phyloP scores from a whole-genome alignment of 2,797 vertebrate species.

The Alcedo atthis region DNA sequence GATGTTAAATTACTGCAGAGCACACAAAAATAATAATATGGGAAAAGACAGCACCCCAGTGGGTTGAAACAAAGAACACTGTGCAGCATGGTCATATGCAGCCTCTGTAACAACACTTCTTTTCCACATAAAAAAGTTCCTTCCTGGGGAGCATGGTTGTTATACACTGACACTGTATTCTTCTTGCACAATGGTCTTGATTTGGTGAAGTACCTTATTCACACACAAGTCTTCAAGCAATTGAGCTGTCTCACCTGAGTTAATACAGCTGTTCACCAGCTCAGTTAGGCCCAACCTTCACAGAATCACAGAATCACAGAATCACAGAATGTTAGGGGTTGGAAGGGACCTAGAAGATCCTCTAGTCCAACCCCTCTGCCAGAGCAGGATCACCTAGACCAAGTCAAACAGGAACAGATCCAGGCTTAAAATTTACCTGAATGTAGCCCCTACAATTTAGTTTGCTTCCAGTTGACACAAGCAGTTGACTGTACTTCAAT shows the following conservation, averaged over 20 bases:
- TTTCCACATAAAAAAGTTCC: constrained; percentile 16
- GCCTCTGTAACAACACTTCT: constrained; percentile 24
- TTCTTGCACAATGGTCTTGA: constrained; percentile 13
- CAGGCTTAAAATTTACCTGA: background rate
- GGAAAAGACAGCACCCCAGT: constrained; percentile 46
- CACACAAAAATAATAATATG: constrained; percentile 51
- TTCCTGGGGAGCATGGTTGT: constrained; percentile 1
- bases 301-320: too few relatives aligned
- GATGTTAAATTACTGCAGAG: constrained; percentile 54
- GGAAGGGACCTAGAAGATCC: too few relatives aligned
- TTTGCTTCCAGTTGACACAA: background rate
- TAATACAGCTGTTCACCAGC: background rate
- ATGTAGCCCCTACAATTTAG: background rate
- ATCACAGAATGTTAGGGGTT: too few relatives aligned
- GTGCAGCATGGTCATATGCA: background rate
- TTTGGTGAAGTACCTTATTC: constrained; percentile 13
- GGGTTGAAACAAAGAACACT: constrained; percentile 59
- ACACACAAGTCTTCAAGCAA: background rate
- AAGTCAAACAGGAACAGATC: too few relatives aligned
- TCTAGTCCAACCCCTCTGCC: too few relatives aligned
- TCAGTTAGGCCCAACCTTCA: background rate
- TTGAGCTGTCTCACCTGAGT: background rate
- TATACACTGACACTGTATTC: background rate
- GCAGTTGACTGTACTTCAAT: background rate
- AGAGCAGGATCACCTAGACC: too few relatives aligned